Conservation (phyloP, 2,113 vertebrate species). For the Peromyscus leucopus region DNA sequence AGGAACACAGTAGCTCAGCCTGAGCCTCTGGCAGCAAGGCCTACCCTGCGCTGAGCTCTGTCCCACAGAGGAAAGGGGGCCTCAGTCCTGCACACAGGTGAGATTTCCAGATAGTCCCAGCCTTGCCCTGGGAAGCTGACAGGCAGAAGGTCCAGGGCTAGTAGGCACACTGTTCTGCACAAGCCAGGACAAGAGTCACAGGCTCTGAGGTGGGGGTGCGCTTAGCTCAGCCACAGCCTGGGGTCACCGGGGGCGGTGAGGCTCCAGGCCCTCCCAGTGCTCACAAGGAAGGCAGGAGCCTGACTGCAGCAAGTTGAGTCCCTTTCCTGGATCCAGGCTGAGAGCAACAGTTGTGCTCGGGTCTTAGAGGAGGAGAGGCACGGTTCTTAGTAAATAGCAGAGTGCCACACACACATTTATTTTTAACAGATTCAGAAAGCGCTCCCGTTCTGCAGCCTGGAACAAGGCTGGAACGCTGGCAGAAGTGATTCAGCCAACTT, state of each 20-base stretch:
- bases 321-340: background rate
- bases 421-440: conserved; percentile 11
- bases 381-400: background rate
- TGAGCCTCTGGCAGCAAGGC: background rate
- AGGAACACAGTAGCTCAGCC: fast-evolving
- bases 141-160: fast-evolving
- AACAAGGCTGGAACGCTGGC: background rate
- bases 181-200: background rate
- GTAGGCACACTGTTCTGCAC: background rate
- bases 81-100: background rate
- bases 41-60: no score
- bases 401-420: background rate
- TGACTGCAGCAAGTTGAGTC: fast-evolving
- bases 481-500: background rate
- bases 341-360: fast-evolving
- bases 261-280: background rate
- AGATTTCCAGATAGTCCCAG: background rate
- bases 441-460: background rate
- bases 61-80: background rate
- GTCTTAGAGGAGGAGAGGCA: background rate
- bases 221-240: background rate
- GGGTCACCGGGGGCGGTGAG: background rate
- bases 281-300: fast-evolving
- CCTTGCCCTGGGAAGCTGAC: background rate
- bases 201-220: fast-evolving